These are phyloP conservation scores for Sparidentex hasta DNA, from an alignment of 2,797 vertebrate genomes.

Conservation along the genomic window DNA sequence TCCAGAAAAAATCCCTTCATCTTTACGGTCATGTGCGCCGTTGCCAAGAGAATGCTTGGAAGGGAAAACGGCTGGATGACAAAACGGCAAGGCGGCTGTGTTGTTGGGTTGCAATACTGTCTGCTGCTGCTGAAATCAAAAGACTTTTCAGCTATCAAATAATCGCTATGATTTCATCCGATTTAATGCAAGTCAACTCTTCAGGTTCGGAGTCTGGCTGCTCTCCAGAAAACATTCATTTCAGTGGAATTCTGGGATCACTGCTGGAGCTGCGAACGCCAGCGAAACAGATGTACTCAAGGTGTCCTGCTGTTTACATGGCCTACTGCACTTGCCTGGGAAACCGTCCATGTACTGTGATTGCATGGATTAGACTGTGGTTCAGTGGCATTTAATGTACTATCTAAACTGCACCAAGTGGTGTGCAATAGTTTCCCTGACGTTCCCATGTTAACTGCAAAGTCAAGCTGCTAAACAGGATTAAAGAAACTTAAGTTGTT, in stretches of 20 bases:
- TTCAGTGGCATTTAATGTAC: slow-evolving; percentile 38
- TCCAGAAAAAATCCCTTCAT: slow-evolving; percentile 42
- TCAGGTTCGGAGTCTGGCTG: slow-evolving; percentile 12
- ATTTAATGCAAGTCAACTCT: background rate
- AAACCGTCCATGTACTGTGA: slow-evolving; percentile 46
- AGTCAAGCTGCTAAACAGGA: slow-evolving; percentile 11
- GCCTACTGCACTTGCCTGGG: slow-evolving; percentile 57
- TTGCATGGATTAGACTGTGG: slow-evolving; percentile 40
- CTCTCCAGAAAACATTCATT: slow-evolving; percentile 29
- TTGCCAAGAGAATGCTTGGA: slow-evolving; percentile 18
- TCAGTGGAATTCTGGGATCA: slow-evolving; percentile 27
- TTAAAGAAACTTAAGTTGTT: slow-evolving; percentile 3
- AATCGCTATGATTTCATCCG: background rate
- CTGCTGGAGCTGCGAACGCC: background rate
- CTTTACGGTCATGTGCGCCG: slow-evolving; percentile 10
- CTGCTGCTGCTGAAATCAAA: slow-evolving; percentile 8
- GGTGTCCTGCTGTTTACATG: slow-evolving; percentile 60
- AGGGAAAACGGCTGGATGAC: slow-evolving; percentile 37
- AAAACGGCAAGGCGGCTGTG: background rate
- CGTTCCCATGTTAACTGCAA: slow-evolving; percentile 23
- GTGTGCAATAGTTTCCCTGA: slow-evolving; percentile 10
- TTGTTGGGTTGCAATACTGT: background rate
- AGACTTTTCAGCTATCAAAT: slow-evolving; percentile 7
- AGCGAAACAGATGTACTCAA: slow-evolving; percentile 56
- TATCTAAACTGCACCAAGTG: slow-evolving; percentile 29